These are phyloP conservation scores for Torymus aiolomorphi DNA, from an alignment of 2,888 invertebrate genomes.

Conservation along the genomic window DNA sequence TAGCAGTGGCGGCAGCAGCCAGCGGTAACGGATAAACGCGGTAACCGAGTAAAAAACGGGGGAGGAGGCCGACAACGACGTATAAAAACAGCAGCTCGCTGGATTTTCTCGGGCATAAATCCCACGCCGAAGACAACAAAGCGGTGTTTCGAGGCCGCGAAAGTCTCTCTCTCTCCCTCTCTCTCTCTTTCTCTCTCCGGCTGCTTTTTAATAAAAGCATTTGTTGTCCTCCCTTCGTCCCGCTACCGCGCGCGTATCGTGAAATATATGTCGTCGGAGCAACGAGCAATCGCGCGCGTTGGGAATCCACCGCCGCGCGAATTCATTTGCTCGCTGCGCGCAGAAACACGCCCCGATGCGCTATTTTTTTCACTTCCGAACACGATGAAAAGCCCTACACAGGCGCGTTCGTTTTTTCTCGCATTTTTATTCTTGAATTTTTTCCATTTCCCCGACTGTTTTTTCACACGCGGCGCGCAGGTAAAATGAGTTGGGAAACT, in stretches of 20 bases:
- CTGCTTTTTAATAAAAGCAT: constrained; percentile 61
- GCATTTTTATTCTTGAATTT: constrained; percentile 17
- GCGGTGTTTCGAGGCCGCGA: constrained; percentile 49
- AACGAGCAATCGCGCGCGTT: constrained; percentile 11
- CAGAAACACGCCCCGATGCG: background rate
- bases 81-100: constrained; percentile 37
- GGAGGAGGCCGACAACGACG: background rate
- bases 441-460: background rate
- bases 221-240: constrained; percentile 50
- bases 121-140: constrained; percentile 57
- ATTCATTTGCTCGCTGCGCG: constrained; percentile 41
- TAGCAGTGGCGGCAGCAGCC: too few species aligned
- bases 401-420: background rate
- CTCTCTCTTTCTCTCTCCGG: constrained; percentile 18
- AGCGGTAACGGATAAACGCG: background rate
- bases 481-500: background rate
- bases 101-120: constrained; percentile 67
- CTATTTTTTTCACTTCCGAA: background rate
- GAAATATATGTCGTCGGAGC: constrained; percentile 36
- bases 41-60: background rate
- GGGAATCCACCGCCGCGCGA: constrained; percentile 24
- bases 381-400: constrained; percentile 29
- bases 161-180: background rate
- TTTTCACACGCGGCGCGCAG: too few species aligned
- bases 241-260: constrained; percentile 26